These are phyloP conservation scores for Zaprionus inermis DNA, from an alignment of 1,140 invertebrate genomes.

Conservation along the genomic window DNA sequence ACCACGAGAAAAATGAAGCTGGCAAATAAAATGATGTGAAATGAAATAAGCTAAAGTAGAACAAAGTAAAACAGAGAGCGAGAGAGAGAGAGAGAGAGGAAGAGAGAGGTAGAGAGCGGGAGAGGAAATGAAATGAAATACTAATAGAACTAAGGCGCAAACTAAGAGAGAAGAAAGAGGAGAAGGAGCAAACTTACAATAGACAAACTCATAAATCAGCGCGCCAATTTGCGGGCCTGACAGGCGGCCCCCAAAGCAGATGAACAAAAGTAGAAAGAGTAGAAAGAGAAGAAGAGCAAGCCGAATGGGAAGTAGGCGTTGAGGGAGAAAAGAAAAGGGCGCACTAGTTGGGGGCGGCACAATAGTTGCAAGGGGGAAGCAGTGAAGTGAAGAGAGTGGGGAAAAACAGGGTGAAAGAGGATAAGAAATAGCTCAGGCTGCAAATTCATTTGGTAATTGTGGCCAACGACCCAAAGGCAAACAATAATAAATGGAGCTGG, in stretches of 20 bases:
- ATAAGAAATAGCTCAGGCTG: slow-evolving; percentile 38
- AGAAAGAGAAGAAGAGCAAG: not conserved
- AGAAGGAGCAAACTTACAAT: slow-evolving; percentile 53
- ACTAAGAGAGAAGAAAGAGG: slow-evolving; percentile 35
- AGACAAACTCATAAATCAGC: slow-evolving; percentile 81
- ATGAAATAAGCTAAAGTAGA: slow-evolving; percentile 46
- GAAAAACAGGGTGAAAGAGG: not conserved
- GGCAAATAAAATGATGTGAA: slow-evolving; percentile 43
- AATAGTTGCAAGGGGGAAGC: not conserved
- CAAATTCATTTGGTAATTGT: slow-evolving; percentile 83
- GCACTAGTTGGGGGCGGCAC: not conserved
- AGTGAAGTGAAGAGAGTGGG: not conserved
- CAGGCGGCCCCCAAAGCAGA: slow-evolving; percentile 50
- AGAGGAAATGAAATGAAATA: slow-evolving; percentile 75
- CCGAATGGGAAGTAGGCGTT: not conserved
- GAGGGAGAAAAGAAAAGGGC: not conserved
- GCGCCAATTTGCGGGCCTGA: slow-evolving; percentile 76
- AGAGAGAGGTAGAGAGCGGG: not conserved
- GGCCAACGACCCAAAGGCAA: slow-evolving; percentile 76
- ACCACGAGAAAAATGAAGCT: slow-evolving; percentile 56
- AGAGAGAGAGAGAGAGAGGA: not conserved
- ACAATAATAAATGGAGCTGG: slow-evolving; percentile 74
- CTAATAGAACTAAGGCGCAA: slow-evolving; percentile 79
- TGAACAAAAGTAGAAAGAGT: not conserved
- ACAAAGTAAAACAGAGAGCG: slow-evolving; percentile 45